A percentile compares a stretch with the other conserved stretches of the same genome.
Evolutionary conservation across 2,888 invertebrate genomes (phyloP).

Genomic region (Amphimallon solstitiale): DNA sequence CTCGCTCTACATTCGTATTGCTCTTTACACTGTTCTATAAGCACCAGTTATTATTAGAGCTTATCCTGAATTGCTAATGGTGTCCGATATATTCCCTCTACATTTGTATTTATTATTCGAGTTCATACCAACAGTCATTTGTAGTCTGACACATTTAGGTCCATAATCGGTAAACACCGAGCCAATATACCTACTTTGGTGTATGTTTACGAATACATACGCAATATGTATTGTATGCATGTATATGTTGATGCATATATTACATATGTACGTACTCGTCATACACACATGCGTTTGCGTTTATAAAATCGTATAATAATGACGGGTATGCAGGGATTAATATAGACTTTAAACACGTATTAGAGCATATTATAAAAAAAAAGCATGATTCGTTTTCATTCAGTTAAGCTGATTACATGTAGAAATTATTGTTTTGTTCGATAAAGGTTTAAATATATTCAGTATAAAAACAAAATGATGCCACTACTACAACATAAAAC

Average conservation of each 20-base stretch:
- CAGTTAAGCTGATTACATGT: constrained; percentile 10
- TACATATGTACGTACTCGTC: no score
- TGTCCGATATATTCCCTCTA: constrained; percentile 44
- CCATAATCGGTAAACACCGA: constrained; percentile 38
- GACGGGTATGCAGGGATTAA: constrained; percentile 42
- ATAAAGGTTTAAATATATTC: constrained; percentile 1
- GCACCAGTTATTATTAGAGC: constrained; percentile 39
- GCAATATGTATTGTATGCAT: not conserved
- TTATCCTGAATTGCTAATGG: constrained; percentile 44
- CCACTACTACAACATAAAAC: no score
- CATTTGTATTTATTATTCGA: constrained; percentile 43
- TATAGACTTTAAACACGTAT: constrained; percentile 36
- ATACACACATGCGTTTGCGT: no score
- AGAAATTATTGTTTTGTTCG: constrained; percentile 2
- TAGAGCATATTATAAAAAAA: constrained; percentile 15
- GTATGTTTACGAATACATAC: not conserved
- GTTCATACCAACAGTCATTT: constrained; percentile 32
- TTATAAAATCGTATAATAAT: constrained; percentile 44
- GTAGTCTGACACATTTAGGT: constrained; percentile 32
- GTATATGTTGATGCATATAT: not conserved
- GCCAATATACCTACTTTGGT: constrained; percentile 14
- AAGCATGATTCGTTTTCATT: constrained; percentile 5
- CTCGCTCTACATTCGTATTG: no score
- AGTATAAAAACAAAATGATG: no score
- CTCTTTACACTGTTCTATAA: no score